A percentile compares a stretch with the other conserved stretches of the same genome.
These are phyloP conservation scores for Dysmachus trigonus DNA, from an alignment of 2,888 invertebrate genomes.

Conservation along the genomic window DNA sequence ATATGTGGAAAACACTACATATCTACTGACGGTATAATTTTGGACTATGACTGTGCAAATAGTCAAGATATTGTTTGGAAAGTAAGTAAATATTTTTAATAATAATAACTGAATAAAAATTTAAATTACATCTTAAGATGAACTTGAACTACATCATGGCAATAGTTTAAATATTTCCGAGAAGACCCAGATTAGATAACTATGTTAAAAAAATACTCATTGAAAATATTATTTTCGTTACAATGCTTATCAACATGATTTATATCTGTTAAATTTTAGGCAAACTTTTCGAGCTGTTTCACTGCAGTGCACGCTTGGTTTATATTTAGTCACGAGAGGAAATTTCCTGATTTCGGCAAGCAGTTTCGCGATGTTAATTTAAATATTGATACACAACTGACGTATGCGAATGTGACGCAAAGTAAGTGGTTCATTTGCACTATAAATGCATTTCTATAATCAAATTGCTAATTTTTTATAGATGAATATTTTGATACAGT, in stretches of 20 bases:
- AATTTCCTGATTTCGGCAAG: conserved; percentile 50
- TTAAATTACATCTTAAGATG: neutral
- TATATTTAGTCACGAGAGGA: conserved; percentile 53
- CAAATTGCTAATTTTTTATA: neutral
- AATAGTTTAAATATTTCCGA: neutral
- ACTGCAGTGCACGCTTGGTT: conserved; percentile 57
- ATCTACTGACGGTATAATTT: conserved; percentile 54
- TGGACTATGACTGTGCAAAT: conserved; percentile 56
- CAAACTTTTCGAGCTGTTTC: conserved; percentile 53
- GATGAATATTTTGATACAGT: neutral
- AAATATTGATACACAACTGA: conserved; percentile 58
- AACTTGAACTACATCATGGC: neutral
- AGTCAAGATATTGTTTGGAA: conserved; percentile 53
- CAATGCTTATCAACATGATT: neutral
- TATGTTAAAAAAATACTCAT: neutral
- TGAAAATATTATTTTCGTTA: neutral
- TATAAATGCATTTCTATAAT: neutral
- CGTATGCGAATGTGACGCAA: conserved; percentile 51
- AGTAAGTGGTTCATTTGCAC: neutral
- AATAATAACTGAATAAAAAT: neutral
- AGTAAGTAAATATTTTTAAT: conserved; percentile 52
- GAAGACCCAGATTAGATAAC: neutral
- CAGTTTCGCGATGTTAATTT: conserved; percentile 55
- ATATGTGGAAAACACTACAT: conserved; percentile 53
- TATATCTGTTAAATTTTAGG: conserved; percentile 51